Evolutionary conservation across 2,797 vertebrate genomes (phyloP).

Genomic region (Oceanodroma leucorhoa): DNA sequence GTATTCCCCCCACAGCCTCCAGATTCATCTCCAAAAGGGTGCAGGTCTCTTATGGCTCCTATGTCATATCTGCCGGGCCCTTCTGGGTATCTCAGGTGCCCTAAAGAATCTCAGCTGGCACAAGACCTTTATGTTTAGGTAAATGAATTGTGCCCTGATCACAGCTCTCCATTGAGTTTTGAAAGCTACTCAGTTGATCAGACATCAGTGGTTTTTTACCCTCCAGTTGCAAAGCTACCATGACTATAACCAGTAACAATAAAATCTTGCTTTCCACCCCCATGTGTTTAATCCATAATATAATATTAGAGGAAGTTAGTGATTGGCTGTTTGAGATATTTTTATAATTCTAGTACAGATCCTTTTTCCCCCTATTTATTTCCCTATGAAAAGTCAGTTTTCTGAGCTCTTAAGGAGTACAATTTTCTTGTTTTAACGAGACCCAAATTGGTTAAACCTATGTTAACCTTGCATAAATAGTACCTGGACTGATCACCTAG

Average conservation of each 20-base stretch:
- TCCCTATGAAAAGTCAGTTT: background rate
- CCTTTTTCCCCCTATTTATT: background rate
- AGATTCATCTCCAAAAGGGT: background rate
- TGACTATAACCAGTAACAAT: background rate
- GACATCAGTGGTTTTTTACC: background rate
- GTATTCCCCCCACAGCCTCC: background rate
- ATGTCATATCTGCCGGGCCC: accelerated
- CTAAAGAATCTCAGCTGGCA: background rate
- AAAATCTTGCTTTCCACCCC: background rate
- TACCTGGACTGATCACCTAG: background rate
- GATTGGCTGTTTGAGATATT: background rate
- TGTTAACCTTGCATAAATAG: background rate
- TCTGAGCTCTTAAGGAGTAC: background rate
- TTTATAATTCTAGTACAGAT: background rate
- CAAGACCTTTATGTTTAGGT: background rate
- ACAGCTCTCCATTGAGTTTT: background rate
- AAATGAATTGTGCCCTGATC: background rate
- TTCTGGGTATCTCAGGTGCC: background rate
- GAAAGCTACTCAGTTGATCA: background rate
- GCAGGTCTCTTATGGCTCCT: background rate
- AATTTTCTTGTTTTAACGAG: background rate
- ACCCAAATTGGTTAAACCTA: background rate
- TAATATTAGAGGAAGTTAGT: background rate
- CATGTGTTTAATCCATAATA: background rate
- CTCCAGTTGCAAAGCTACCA: background rate